Conservation (phyloP, 2,113 vertebrate species). For the Pholis gunnellus region DNA sequence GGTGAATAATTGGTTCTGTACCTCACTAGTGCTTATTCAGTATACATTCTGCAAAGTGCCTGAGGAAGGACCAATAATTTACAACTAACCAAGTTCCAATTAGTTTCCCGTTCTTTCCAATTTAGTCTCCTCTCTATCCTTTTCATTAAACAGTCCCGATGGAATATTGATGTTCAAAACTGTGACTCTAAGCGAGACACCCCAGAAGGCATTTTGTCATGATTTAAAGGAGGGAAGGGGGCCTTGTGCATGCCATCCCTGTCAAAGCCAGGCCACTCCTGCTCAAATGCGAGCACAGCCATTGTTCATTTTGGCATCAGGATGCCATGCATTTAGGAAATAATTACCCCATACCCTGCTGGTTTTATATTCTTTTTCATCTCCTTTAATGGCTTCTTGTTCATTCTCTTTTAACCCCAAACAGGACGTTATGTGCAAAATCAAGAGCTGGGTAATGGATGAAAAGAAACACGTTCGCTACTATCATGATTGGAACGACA, state of each 20-base stretch:
- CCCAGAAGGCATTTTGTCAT: constrained; percentile 76
- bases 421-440: constrained; percentile 98
- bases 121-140: constrained; percentile 52
- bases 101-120: constrained; percentile 67
- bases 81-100: constrained; percentile 78
- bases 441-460: constrained; percentile 95
- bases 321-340: constrained; percentile 86
- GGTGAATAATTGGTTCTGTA: constrained; percentile 77
- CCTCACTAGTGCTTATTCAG: constrained; percentile 72
- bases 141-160: constrained; percentile 66
- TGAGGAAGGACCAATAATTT: constrained; percentile 71
- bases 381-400: constrained; percentile 88
- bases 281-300: constrained; percentile 76
- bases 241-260: constrained; percentile 73
- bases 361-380: constrained; percentile 87
- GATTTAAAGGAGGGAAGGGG: constrained; percentile 68
- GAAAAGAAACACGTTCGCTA: constrained; percentile 94
- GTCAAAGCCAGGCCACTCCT: constrained; percentile 75
- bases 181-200: constrained; percentile 50
- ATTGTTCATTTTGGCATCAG: constrained; percentile 84
- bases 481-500: constrained; percentile 95
- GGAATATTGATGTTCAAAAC: constrained; percentile 67
- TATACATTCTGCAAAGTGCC: constrained; percentile 66
- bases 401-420: constrained; percentile 87
- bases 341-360: constrained; percentile 89